Evolutionary conservation across 92 coral and sea anemone species (phyloP).

Genomic region (Siderastrea radians): DNA sequence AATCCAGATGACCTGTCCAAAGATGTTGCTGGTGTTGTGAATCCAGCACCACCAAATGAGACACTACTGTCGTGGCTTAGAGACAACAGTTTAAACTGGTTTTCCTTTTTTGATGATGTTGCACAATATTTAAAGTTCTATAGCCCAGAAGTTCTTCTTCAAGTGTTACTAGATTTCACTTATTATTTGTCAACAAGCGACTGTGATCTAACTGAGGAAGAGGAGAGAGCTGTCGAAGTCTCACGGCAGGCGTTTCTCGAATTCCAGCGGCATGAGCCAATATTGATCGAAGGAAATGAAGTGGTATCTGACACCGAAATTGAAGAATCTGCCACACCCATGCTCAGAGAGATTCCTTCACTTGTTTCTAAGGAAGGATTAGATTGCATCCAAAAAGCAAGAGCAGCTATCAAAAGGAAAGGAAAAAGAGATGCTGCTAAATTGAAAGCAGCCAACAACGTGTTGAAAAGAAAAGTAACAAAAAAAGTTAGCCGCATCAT

Average conservation of each 20-base stretch:
- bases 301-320: background rate
- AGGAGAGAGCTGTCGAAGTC: background rate
- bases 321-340: background rate
- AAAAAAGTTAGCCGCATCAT: constrained; percentile 47
- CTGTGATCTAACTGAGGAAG: constrained; percentile 8
- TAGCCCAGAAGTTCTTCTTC: constrained; percentile 17
- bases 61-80: constrained; percentile 22
- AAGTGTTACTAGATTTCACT: constrained; percentile 26
- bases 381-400: background rate
- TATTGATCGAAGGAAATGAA: background rate
- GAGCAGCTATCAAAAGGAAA: background rate
- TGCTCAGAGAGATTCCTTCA: no score
- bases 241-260: constrained; percentile 1
- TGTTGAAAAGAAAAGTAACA: constrained; percentile 49
- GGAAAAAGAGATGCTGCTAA: background rate
- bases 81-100: constrained; percentile 41
- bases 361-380: no score
- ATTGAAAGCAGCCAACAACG: background rate
- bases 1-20: constrained; percentile 18
- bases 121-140: constrained; percentile 5
- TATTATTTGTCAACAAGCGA: constrained; percentile 10
- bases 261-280: no score
- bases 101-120: constrained; percentile 23
- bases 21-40: constrained; percentile 7
- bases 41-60: constrained; percentile 26